phyloP scores from a whole-genome alignment of 2,888 invertebrate species.

The Leptothorax acervorum region DNA sequence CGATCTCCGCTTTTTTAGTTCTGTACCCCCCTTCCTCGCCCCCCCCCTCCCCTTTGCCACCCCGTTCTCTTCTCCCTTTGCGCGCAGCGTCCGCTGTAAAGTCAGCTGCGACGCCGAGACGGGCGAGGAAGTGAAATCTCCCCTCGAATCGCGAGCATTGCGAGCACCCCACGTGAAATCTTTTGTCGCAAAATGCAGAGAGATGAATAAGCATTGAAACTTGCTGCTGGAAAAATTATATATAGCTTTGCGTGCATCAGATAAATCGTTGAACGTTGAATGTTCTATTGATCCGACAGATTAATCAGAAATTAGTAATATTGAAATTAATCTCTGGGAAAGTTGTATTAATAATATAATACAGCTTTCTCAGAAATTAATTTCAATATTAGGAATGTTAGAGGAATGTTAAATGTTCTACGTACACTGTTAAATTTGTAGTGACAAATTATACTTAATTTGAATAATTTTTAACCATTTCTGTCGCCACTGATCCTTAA shows the following conservation, averaged over 20 bases:
- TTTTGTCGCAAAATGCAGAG: background rate
- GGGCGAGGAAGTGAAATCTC: background rate
- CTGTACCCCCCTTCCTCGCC: too few relatives aligned
- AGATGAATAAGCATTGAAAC: background rate
- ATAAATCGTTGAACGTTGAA: background rate
- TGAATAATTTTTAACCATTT: too few relatives aligned
- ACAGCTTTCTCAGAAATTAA: too few relatives aligned
- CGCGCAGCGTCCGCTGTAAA: background rate
- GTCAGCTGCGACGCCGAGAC: background rate
- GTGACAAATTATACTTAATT: too few relatives aligned
- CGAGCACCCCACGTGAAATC: background rate
- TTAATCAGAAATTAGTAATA: background rate
- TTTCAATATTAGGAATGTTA: too few relatives aligned
- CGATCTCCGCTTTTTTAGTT: conserved; percentile 12
- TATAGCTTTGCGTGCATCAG: background rate
- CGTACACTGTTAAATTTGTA: too few relatives aligned
- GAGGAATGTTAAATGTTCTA: too few relatives aligned
- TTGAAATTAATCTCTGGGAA: background rate
- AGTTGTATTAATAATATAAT: too few relatives aligned
- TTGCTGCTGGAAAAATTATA: background rate
- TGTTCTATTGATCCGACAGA: background rate
- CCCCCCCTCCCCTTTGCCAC: background rate
- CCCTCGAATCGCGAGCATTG: background rate
- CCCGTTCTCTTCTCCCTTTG: background rate
- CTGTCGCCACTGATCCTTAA: too few relatives aligned